Evolutionary conservation across 2,888 invertebrate genomes (phyloP).

Genomic region (Zaprionus bogoriensis): DNA sequence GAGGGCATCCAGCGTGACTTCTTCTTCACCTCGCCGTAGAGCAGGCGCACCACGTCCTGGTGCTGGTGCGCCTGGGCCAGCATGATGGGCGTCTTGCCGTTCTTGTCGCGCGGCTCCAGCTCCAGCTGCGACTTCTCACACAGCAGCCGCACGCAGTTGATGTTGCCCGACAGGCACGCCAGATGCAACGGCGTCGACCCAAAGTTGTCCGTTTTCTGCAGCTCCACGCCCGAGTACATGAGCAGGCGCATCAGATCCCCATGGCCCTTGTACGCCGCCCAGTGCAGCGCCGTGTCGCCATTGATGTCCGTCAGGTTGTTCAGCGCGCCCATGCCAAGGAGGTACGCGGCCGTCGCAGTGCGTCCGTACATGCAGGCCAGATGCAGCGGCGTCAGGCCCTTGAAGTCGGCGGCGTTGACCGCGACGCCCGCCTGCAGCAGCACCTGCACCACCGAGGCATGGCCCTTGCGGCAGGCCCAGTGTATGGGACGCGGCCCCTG

Average conservation of each 20-base stretch:
- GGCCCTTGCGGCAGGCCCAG: conserved; percentile 97
- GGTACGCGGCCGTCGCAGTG: conserved; percentile 93
- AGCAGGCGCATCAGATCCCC: conserved; percentile 93
- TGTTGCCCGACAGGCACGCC: conserved; percentile 94
- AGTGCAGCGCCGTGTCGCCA: conserved; percentile 95
- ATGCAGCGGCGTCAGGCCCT: conserved; percentile 93
- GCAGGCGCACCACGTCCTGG: conserved; percentile 90
- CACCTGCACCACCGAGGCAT: conserved; percentile 92
- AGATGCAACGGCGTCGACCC: conserved; percentile 95
- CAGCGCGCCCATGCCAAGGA: conserved; percentile 94
- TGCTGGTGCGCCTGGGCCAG: conserved; percentile 94
- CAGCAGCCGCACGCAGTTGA: conserved; percentile 92
- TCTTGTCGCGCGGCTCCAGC: conserved; percentile 93
- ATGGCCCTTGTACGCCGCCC: conserved; percentile 97
- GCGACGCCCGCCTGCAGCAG: conserved; percentile 91
- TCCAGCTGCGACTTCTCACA: conserved; percentile 96
- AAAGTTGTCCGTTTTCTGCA: conserved; percentile 95
- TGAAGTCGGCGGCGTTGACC: conserved; percentile 95
- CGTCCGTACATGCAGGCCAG: conserved; percentile 96
- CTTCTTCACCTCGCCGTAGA: conserved; percentile 92
- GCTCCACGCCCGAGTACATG: conserved; percentile 94
- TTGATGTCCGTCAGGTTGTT: conserved; percentile 94
- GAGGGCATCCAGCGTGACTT: conserved; percentile 94
- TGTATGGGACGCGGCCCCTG: conserved; percentile 94
- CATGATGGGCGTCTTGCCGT: conserved; percentile 95